Evolutionary conservation across 2,888 invertebrate species (phyloP).

Genomic region (Macroteleia sp.): DNA sequence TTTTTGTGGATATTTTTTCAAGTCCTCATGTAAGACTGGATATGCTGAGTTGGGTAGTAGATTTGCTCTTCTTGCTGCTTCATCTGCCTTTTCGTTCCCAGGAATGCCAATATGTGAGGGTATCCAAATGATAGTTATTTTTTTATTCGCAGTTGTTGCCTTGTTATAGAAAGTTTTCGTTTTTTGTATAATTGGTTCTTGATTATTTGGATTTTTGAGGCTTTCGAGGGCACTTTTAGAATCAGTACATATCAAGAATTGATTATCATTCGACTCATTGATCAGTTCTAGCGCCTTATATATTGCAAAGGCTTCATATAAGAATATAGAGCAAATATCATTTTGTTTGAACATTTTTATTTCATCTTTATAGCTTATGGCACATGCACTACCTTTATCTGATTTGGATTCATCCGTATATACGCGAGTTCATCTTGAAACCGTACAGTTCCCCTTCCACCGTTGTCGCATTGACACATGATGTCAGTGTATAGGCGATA

Average conservation of each 20-base stretch:
- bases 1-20: not conserved
- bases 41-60: not conserved
- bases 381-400: too few species aligned
- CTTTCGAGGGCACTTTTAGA: not conserved
- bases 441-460: too few species aligned
- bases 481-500: too few species aligned
- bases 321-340: conserved; percentile 7
- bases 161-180: not conserved
- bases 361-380: too few species aligned
- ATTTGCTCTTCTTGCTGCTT: not conserved
- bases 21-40: conserved; percentile 2
- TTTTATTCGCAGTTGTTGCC: not conserved
- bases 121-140: conserved; percentile 1
- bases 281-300: not conserved
- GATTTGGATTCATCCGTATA: too few species aligned
- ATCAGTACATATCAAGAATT: not conserved
- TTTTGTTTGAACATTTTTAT: too few species aligned
- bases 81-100: conserved; percentile 15
- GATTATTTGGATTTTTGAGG: not conserved
- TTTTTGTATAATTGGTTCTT: not conserved
- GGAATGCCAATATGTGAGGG: conserved; percentile 2
- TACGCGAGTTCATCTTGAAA: too few species aligned
- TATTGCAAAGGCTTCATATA: conserved; percentile 17
- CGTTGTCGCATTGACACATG: too few species aligned
- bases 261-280: not conserved